A percentile compares a stretch with the other conserved stretches of the same genome.
Evolutionary conservation across 2,888 invertebrate genomes (phyloP).

Genomic region (Campoletis raptor): DNA sequence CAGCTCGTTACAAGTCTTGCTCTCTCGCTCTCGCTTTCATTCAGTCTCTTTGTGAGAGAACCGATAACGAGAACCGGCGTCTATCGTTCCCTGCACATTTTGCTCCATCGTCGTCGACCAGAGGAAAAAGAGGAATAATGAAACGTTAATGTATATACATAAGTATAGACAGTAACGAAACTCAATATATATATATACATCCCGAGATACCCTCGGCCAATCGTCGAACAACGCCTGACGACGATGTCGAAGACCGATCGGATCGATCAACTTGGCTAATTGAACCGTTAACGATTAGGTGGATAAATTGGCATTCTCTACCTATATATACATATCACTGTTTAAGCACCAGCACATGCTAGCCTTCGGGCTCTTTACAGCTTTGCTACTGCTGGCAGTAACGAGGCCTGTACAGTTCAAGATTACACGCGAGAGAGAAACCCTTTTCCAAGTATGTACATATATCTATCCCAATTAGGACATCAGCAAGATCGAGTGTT

Average conservation of each 20-base stretch:
- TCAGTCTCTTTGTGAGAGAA: constrained; percentile 7
- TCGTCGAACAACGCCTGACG: constrained; percentile 34
- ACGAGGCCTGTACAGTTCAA: constrained; percentile 42
- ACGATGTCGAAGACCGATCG: constrained; percentile 56
- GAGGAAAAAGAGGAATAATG: constrained; percentile 22
- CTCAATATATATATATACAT: background rate
- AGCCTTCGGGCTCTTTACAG: constrained; percentile 20
- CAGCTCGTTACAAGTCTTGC: constrained; percentile 49
- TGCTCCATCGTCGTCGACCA: constrained; percentile 4
- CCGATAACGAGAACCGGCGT: constrained; percentile 58
- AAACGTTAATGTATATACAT: constrained; percentile 12
- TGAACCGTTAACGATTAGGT: constrained; percentile 69
- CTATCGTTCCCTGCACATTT: constrained; percentile 18
- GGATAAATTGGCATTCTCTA: constrained; percentile 62
- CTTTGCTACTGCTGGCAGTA: constrained; percentile 16
- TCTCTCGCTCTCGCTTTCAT: background rate
- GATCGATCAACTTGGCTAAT: constrained; percentile 69
- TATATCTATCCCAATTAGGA: constrained; percentile 57
- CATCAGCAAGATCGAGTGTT: constrained; percentile 66
- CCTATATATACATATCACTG: constrained; percentile 16
- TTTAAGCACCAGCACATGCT: constrained; percentile 34
- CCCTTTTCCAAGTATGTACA: constrained; percentile 32
- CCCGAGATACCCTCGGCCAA: constrained; percentile 46
- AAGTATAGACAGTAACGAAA: constrained; percentile 7
- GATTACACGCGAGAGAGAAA: constrained; percentile 49